These are phyloP conservation scores for Phaethon lepturus DNA, from an alignment of 2,113 vertebrate species.

Conservation along the genomic window DNA sequence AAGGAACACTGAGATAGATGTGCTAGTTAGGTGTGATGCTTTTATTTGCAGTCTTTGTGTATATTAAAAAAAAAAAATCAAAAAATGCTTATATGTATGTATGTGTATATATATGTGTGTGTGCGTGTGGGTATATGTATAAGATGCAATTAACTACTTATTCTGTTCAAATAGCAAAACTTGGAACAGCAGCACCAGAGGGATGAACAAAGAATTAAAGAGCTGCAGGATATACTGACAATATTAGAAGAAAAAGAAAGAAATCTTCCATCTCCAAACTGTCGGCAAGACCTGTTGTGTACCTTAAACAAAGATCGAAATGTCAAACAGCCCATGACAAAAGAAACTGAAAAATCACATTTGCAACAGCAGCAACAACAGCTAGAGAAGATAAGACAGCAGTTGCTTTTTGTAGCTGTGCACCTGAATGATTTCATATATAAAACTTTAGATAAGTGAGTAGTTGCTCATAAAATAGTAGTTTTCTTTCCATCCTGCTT, in stretches of 20 bases:
- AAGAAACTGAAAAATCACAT: not conserved
- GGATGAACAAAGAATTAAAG: constrained; percentile 84
- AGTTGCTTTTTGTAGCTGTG: constrained; percentile 66
- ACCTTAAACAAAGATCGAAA: not conserved
- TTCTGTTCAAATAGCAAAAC: constrained; percentile 74
- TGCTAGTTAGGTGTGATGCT: not conserved
- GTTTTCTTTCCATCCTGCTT: not conserved
- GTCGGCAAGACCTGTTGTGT: not conserved
- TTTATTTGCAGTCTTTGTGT: not conserved
- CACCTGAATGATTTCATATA: constrained; percentile 66
- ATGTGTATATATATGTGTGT: fast-evolving
- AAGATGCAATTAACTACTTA: not conserved
- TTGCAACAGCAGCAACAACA: constrained; percentile 60
- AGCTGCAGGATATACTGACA: constrained; percentile 82
- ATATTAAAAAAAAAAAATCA: not conserved
- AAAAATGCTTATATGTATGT: not conserved
- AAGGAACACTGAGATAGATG: not conserved
- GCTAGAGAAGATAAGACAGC: constrained; percentile 76
- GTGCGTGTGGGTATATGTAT: fast-evolving
- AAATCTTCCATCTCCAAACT: constrained; percentile 33
- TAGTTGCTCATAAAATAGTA: not conserved
- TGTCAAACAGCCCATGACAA: not conserved
- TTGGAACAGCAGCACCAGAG: constrained; percentile 82
- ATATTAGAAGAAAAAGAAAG: constrained; percentile 76
- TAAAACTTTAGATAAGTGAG: constrained; percentile 70